phyloP scores from a whole-genome alignment of 2,113 vertebrate species.

The Axis porcinus region DNA sequence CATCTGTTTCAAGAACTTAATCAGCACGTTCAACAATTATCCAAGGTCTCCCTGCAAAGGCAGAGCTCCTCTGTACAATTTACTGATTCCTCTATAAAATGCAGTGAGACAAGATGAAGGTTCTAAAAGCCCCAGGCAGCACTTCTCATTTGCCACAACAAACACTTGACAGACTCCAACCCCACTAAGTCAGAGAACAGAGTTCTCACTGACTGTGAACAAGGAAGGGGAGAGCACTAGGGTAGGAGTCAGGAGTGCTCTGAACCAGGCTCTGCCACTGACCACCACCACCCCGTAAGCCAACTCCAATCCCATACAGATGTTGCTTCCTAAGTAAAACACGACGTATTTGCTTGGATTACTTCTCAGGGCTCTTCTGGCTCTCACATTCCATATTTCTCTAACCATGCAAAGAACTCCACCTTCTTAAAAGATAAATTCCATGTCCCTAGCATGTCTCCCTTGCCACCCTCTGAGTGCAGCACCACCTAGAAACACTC shows the following conservation, averaged over 20 bases:
- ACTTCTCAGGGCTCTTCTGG: background rate
- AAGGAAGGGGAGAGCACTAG: background rate
- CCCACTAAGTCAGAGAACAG: background rate
- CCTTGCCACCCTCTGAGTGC: background rate
- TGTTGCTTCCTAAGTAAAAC: background rate
- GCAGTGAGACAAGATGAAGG: background rate
- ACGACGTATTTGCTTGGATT: background rate
- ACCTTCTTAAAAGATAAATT: background rate
- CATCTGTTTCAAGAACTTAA: slow-evolving; percentile 45
- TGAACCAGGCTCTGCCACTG: background rate
- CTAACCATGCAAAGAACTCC: background rate
- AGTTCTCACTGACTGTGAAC: background rate
- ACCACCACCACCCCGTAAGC: background rate
- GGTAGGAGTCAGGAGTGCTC: background rate
- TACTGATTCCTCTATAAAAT: slow-evolving; percentile 26
- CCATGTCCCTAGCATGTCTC: background rate
- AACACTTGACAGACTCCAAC: background rate
- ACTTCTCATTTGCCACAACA: background rate
- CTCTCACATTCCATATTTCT: background rate
- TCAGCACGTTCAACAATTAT: slow-evolving; percentile 14
- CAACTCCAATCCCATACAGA: background rate
- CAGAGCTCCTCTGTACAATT: background rate
- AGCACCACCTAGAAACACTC: background rate
- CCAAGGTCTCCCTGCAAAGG: background rate
- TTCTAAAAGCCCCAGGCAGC: background rate